A percentile compares a stretch with the other conserved stretches of the same genome.
Conservation (phyloP, 2,113 vertebrate genomes). For the Gasterosteus nipponicus region DNA sequence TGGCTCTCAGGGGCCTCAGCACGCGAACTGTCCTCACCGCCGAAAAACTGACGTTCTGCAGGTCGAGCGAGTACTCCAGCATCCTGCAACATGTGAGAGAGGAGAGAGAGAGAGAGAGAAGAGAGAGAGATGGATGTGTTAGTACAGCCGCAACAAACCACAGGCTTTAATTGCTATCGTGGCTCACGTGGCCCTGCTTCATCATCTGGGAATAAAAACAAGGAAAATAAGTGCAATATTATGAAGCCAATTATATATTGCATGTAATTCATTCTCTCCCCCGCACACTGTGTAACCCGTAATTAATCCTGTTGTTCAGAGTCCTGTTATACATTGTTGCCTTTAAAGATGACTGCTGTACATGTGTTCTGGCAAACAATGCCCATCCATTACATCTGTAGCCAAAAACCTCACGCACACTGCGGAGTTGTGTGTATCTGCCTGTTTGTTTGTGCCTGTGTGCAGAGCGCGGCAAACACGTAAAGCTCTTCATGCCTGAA, state of each 20-base stretch:
- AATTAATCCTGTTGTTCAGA: constrained; percentile 54
- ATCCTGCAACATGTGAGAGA: constrained; percentile 83
- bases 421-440: neutral
- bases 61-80: constrained; percentile 97
- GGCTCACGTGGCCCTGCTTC: neutral
- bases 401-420: constrained; percentile 14
- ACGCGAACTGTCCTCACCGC: constrained; percentile 96
- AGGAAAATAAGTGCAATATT: constrained; percentile 17
- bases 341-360: constrained; percentile 31
- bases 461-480: constrained; percentile 23
- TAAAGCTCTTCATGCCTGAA: constrained; percentile 25
- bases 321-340: constrained; percentile 39
- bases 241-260: constrained; percentile 46
- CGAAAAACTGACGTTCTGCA: constrained; percentile 97
- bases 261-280: constrained; percentile 34
- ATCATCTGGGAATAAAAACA: constrained; percentile 47
- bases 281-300: constrained; percentile 11
- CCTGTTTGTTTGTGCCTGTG: constrained; percentile 35
- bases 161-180: neutral
- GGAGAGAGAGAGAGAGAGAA: constrained; percentile 1
- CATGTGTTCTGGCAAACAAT: constrained; percentile 47
- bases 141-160: neutral
- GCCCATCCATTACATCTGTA: constrained; percentile 39
- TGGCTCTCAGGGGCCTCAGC: constrained; percentile 95
- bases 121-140: constrained; percentile 16